These are phyloP conservation scores for Chloroclystis v-ata DNA, from an alignment of 2,888 invertebrate species.

Conservation along the genomic window DNA sequence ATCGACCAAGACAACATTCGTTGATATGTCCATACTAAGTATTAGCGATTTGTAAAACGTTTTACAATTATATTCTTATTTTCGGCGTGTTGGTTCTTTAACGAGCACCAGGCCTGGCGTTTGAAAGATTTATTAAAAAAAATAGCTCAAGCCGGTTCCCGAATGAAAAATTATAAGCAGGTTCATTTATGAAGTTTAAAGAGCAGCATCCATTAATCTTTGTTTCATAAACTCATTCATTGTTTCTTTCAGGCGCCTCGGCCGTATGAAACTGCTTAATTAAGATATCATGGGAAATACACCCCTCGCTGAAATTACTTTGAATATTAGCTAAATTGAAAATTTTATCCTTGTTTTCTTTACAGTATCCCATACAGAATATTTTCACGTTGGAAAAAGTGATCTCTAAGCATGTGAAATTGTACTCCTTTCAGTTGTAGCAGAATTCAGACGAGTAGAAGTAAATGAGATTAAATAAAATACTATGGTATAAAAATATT, in stretches of 20 bases:
- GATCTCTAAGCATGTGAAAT: too few relatives aligned
- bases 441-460: too few relatives aligned
- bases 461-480: background rate
- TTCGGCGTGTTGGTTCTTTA: too few relatives aligned
- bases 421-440: too few relatives aligned
- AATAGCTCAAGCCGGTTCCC: background rate
- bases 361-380: too few relatives aligned
- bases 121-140: too few relatives aligned
- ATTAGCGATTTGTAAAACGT: too few relatives aligned
- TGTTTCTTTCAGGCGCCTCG: conserved; percentile 52
- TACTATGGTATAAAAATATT: background rate
- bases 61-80: too few relatives aligned
- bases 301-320: conserved; percentile 58
- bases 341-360: conserved; percentile 30
- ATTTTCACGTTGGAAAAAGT: too few relatives aligned
- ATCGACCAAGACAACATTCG: too few relatives aligned
- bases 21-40: too few relatives aligned
- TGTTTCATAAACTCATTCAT: conserved; percentile 60
- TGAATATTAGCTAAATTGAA: conserved; percentile 44
- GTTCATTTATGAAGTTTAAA: conserved; percentile 60
- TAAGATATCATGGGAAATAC: conserved; percentile 72
- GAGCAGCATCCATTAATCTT: conserved; percentile 66
- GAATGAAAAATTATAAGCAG: conserved; percentile 31
- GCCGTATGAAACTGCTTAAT: conserved; percentile 61
- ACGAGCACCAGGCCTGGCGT: too few relatives aligned